Evolutionary conservation across 1,140 invertebrate species (phyloP).

Genomic region (Platorchestia sp.): DNA sequence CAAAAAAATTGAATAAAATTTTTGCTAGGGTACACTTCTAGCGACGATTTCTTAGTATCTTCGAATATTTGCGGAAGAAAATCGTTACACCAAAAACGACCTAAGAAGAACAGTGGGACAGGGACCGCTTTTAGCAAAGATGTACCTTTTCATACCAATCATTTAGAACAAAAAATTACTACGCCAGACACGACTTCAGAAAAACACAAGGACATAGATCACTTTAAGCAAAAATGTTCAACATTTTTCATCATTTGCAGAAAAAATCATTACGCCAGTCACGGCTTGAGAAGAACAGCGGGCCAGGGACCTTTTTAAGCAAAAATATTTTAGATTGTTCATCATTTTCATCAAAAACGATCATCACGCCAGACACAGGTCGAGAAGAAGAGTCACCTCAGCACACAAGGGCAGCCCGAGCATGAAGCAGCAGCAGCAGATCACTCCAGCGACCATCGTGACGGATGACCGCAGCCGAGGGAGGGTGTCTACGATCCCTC

Average conservation of each 20-base stretch:
- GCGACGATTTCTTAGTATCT: neutral
- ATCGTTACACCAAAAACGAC: neutral
- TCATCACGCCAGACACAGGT: neutral
- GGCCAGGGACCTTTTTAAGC: no score
- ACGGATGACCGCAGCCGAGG: neutral
- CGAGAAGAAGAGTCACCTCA: slow-evolving; percentile 55
- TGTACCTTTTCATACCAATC: no score
- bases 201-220: no score
- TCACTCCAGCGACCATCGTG: neutral
- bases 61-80: neutral
- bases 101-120: neutral
- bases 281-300: neutral
- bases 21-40: neutral
- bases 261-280: neutral
- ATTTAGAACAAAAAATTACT: no score
- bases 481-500: slow-evolving; percentile 13
- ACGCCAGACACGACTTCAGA: no score
- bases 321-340: no score
- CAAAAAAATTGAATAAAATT: neutral
- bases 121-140: no score
- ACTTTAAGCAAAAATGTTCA: no score
- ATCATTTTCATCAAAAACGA: no score
- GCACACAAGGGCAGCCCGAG: slow-evolving; percentile 63
- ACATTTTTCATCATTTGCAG: no score
- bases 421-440: slow-evolving; percentile 48